Evolutionary conservation across 2,888 invertebrate genomes (phyloP).

Genomic region (Agriopis aurantiaria): DNA sequence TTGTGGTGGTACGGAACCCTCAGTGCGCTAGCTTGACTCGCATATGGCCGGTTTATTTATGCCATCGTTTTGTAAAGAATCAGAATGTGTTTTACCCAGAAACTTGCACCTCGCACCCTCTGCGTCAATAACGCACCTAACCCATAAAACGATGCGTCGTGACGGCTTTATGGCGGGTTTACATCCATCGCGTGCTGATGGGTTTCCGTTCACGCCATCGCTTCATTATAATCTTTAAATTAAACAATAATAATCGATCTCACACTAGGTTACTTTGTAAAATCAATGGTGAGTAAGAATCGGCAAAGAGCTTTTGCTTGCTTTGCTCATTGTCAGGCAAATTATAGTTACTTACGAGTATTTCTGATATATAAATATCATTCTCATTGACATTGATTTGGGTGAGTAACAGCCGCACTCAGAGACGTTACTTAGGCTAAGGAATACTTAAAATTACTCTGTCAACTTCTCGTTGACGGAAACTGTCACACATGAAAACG

Average conservation of each 20-base stretch:
- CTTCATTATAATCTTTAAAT: constrained; percentile 23
- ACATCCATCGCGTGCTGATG: constrained; percentile 36
- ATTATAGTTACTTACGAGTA: too few species aligned
- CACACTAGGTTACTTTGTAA: constrained; percentile 6
- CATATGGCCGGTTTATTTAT: too few species aligned
- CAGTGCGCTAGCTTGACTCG: too few species aligned
- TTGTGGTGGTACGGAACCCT: too few species aligned
- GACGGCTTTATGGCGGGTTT: constrained; percentile 30
- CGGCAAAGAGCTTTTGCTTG: not conserved
- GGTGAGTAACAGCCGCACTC: too few species aligned
- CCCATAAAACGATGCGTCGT: constrained; percentile 31
- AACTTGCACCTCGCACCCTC: constrained; percentile 16
- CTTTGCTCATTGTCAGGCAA: too few species aligned
- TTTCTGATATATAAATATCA: too few species aligned
- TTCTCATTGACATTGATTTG: too few species aligned
- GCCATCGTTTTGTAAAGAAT: not conserved
- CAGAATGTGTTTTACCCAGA: not conserved
- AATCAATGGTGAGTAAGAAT: not conserved
- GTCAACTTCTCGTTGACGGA: too few species aligned
- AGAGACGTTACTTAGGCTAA: too few species aligned
- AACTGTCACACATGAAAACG: too few species aligned
- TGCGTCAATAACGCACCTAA: constrained; percentile 18
- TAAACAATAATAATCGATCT: constrained; percentile 26
- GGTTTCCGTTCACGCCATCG: constrained; percentile 41
- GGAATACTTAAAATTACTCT: too few species aligned